These are phyloP conservation scores for Epistrophella euchroma DNA, from an alignment of 2,888 invertebrate genomes.

Conservation along the genomic window DNA sequence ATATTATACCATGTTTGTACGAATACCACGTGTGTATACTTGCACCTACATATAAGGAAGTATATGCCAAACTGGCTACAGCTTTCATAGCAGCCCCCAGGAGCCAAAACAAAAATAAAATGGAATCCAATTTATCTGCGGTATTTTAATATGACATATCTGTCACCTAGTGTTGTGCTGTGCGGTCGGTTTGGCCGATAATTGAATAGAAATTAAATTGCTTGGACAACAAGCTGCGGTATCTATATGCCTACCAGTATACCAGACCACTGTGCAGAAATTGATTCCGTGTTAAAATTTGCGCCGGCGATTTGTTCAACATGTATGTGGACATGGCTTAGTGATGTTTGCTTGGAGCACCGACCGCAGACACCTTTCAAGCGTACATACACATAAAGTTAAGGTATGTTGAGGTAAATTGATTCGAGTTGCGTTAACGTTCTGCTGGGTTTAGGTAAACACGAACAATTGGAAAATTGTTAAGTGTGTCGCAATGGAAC, in stretches of 20 bases:
- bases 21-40: not conserved
- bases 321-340: slow-evolving; percentile 70
- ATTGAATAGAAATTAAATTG: slow-evolving; percentile 75
- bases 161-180: slow-evolving; percentile 62
- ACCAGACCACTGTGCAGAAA: slow-evolving; percentile 25
- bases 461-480: slow-evolving; percentile 63
- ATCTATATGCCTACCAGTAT: not conserved
- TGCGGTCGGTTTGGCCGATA: slow-evolving; percentile 62
- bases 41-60: not conserved
- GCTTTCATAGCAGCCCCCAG: not conserved
- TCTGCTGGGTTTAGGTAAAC: slow-evolving; percentile 8
- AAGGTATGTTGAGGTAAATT: slow-evolving; percentile 31
- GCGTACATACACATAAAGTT: not conserved
- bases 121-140: slow-evolving; percentile 73
- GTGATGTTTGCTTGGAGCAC: slow-evolving; percentile 63
- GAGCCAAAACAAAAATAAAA: slow-evolving; percentile 34
- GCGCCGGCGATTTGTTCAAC: slow-evolving; percentile 72
- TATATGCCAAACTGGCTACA: slow-evolving; percentile 5
- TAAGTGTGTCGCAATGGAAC: slow-evolving; percentile 48
- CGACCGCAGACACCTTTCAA: slow-evolving; percentile 13
- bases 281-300: slow-evolving; percentile 74
- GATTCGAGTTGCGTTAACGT: slow-evolving; percentile 33
- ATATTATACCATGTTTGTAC: not conserved
- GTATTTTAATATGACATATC: slow-evolving; percentile 75
- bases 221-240: slow-evolving; percentile 49